Base-by-base conservation (phyloP, 92 coral and sea anemone species). In the Chrysogorgia sp. region DNA sequence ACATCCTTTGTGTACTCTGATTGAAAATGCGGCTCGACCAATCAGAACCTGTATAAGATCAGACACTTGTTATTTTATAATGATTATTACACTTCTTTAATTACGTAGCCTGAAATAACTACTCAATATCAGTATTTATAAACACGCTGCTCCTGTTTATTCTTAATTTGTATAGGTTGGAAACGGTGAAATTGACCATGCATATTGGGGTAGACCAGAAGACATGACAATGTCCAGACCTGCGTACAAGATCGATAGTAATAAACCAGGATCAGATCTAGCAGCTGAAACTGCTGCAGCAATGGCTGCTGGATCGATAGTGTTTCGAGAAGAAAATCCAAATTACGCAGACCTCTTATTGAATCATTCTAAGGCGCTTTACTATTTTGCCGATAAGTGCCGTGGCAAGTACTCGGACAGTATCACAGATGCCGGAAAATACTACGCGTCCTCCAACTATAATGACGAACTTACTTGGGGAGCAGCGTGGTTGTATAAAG, bases 241-340 rank as follows among this genome's bases (percentile, higher is more conserved):
- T 10, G 91, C 96, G 56, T 92, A 58, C 82, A 92, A 90, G 81
- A 90, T 92, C 61, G 86, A 87, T 52, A 32, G 77, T 24, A 66
- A 81, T 53, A 80, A 83, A 61, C 97, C 96, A 25, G 96, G 97
- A 7, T 92, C 97, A 37, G 97, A 92, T 25, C 59, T 90, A 60
- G 96, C 96, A n/a, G 97, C 88, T 0, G 97, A 92, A 78, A 92
- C 97, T n/a, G 94, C 97, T 0, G 96, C 97, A 56, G 97, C 96
- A 41, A 79, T 92, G 63, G 97, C 97, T 7, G 97, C 97, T 23
- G 86, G 90, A 3, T 90, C 97, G 1, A 82, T 92, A 32, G 93
- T 88, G 47, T 92, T 90, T 74, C 82, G 83, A 22, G 50, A 60
- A 68, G 78, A 90, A 7, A 70, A 86, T 62, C 80, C 80, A 12